phyloP scores from a whole-genome alignment of 2,113 vertebrate genomes.

The Psophia crepitans region DNA sequence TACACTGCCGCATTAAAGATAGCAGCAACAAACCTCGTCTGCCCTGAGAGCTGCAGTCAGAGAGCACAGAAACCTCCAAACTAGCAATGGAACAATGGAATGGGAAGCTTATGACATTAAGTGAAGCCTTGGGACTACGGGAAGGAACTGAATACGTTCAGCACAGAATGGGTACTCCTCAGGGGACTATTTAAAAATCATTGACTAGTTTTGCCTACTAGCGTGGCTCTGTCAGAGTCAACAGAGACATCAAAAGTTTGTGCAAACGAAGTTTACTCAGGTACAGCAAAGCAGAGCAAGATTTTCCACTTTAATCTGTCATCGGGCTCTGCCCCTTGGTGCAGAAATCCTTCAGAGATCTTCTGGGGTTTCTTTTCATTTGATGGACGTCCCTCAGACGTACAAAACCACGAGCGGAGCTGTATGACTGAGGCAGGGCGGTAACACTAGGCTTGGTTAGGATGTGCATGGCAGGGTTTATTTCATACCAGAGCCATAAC shows the following conservation, averaged over 20 bases:
- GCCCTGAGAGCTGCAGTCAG: neutral
- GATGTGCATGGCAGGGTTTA: neutral
- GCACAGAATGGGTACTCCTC: neutral
- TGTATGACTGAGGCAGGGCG: neutral
- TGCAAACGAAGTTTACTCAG: neutral
- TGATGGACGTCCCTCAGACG: neutral
- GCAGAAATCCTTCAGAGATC: neutral
- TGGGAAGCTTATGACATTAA: neutral
- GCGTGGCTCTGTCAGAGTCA: neutral
- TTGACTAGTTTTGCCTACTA: neutral
- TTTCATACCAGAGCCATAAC: neutral
- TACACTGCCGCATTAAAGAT: neutral
- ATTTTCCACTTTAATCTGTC: neutral
- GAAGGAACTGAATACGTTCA: neutral
- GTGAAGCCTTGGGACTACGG: neutral
- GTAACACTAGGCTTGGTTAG: neutral
- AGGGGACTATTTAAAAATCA: neutral
- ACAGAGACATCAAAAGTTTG: neutral
- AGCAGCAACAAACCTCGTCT: neutral
- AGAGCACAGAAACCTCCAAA: neutral
- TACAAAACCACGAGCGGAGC: neutral
- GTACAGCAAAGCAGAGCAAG: neutral
- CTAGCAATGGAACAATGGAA: neutral
- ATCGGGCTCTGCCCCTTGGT: neutral
- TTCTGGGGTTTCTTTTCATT: neutral